phyloP scores from a whole-genome alignment of 2,113 vertebrate species.

The Malaclemys terrapin region DNA sequence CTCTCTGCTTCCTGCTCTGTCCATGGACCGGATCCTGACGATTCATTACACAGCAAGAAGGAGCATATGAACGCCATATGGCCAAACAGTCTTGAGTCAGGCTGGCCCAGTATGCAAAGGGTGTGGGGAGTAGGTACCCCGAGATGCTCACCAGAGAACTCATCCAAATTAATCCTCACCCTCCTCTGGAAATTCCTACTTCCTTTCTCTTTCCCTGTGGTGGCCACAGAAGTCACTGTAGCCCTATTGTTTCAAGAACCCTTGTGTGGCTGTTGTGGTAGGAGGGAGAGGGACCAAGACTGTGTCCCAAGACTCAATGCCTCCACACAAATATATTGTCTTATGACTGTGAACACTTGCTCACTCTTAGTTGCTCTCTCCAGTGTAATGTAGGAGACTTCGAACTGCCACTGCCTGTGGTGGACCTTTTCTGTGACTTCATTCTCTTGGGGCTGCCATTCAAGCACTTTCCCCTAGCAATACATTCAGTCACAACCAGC shows the following conservation, averaged over 20 bases:
- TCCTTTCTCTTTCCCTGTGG: neutral
- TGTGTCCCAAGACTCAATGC: rapidly evolving
- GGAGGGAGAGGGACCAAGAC: neutral
- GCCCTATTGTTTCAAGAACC: neutral
- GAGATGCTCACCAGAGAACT: neutral
- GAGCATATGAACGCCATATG: neutral
- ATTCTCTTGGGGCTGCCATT: neutral
- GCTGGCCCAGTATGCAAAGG: neutral
- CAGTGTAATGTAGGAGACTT: rapidly evolving
- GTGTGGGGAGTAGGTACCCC: neutral
- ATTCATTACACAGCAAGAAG: neutral
- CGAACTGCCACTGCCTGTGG: neutral
- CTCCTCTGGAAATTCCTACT: rapidly evolving
- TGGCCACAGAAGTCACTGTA: neutral
- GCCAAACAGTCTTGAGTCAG: neutral
- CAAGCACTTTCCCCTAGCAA: neutral
- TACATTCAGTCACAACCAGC: neutral
- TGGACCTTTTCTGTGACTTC: neutral
- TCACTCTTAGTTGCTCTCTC: neutral
- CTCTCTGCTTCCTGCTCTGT: neutral
- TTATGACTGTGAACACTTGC: neutral
- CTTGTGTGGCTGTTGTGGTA: neutral
- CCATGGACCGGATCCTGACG: neutral
- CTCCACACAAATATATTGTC: neutral
- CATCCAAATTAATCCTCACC: rapidly evolving